A percentile compares a stretch with the other conserved stretches of the same genome.
Evolutionary conservation across 2,113 vertebrate genomes (phyloP).

Genomic region (Colius striatus): DNA sequence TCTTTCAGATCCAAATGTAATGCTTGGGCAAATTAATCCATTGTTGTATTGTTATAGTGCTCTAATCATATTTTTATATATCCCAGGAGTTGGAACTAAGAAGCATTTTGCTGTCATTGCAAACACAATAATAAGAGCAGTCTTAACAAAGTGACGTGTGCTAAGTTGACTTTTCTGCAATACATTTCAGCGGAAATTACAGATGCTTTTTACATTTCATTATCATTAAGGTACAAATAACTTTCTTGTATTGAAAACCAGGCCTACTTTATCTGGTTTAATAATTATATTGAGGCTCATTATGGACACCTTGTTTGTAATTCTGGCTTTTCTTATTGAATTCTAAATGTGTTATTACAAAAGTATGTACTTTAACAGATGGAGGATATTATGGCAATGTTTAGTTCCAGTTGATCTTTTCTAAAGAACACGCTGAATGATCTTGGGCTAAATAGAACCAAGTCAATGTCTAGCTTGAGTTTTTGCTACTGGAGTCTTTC

Average conservation of each 20-base stretch:
- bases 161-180: constrained; percentile 69
- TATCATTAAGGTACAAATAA: constrained; percentile 71
- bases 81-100: constrained; percentile 70
- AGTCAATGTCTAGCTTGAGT: not conserved
- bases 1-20: constrained; percentile 46
- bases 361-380: constrained; percentile 56
- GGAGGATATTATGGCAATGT: constrained; percentile 32
- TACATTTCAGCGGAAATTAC: constrained; percentile 69
- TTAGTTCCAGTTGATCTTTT: constrained; percentile 67
- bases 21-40: constrained; percentile 71
- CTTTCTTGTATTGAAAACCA: constrained; percentile 57
- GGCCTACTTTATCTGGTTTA: constrained; percentile 64
- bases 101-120: constrained; percentile 70
- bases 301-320: constrained; percentile 71
- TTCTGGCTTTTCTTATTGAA: constrained; percentile 56
- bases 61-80: constrained; percentile 74
- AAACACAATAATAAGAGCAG: constrained; percentile 75
- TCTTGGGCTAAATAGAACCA: not conserved
- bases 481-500: not conserved
- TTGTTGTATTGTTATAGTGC: constrained; percentile 72
- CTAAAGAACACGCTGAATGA: not conserved
- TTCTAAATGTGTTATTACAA: constrained; percentile 56
- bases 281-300: constrained; percentile 68
- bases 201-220: constrained; percentile 71
- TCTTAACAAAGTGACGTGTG: constrained; percentile 75